Percentiles rank a stretch among this genome's conserved stretches.
phyloP scores from a whole-genome alignment of 2,888 invertebrate genomes.

The Diarsia dahlii region DNA sequence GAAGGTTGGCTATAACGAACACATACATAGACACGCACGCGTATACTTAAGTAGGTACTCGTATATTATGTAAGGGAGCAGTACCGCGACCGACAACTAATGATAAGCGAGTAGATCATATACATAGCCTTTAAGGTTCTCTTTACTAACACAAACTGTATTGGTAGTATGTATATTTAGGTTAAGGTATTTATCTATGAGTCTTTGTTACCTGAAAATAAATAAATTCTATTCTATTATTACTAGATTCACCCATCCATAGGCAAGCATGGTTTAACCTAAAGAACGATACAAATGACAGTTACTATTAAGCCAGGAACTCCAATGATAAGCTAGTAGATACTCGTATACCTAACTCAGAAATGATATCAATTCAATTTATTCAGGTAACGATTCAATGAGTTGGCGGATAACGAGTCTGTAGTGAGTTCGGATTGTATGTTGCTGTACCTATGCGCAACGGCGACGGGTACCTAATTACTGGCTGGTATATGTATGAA shows the following conservation, averaged over 20 bases:
- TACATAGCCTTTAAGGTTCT: too few species aligned
- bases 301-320: too few species aligned
- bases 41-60: neutral
- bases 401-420: neutral
- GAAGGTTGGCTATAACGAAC: neutral
- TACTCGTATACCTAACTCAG: too few species aligned
- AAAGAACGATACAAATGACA: too few species aligned
- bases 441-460: neutral
- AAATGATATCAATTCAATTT: neutral
- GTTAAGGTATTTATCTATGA: too few species aligned
- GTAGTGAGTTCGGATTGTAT: neutral
- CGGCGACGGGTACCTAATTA: neutral
- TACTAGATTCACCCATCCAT: too few species aligned
- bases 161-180: too few species aligned
- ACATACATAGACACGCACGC: neutral
- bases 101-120: neutral
- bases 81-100: neutral
- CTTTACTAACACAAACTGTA: too few species aligned
- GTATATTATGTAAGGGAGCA: neutral
- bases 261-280: too few species aligned
- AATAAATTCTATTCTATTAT: too few species aligned
- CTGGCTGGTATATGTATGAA: neutral
- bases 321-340: too few species aligned
- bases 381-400: neutral
- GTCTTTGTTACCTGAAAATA: too few species aligned